These are phyloP conservation scores for Pyrocephalus nanus DNA, from an alignment of 2,797 vertebrate genomes.

Conservation along the genomic window DNA sequence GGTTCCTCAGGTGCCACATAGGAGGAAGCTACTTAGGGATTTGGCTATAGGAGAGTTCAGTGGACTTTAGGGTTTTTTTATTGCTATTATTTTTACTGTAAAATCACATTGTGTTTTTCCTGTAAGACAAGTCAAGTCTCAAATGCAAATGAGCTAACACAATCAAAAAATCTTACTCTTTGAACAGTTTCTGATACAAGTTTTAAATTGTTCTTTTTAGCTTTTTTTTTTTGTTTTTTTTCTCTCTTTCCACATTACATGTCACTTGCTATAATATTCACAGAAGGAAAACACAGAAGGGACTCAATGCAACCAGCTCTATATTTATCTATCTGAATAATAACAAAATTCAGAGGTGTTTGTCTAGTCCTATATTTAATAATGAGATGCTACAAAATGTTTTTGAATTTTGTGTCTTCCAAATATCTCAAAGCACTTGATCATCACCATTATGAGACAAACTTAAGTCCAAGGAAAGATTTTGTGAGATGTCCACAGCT, in stretches of 20 bases:
- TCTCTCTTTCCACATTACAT: neutral
- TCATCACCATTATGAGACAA: neutral
- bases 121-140: neutral
- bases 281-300: conserved; percentile 47
- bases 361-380: conserved; percentile 52
- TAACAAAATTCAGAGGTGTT: conserved; percentile 44
- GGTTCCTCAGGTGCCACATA: neutral
- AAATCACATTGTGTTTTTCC: neutral
- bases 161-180: conserved; percentile 6
- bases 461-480: neutral
- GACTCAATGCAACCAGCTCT: conserved; percentile 23
- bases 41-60: neutral
- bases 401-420: conserved; percentile 10
- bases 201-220: neutral
- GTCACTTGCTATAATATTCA: conserved; percentile 47
- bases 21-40: neutral
- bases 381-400: neutral
- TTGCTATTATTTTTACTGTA: neutral
- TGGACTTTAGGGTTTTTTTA: neutral
- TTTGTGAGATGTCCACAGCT: neutral
- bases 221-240: neutral
- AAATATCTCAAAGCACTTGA: neutral
- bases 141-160: neutral
- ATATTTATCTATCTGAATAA: conserved; percentile 61
- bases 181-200: neutral